These are phyloP conservation scores for Papilio gigon DNA, from an alignment of 2,888 invertebrate genomes.

Conservation along the genomic window DNA sequence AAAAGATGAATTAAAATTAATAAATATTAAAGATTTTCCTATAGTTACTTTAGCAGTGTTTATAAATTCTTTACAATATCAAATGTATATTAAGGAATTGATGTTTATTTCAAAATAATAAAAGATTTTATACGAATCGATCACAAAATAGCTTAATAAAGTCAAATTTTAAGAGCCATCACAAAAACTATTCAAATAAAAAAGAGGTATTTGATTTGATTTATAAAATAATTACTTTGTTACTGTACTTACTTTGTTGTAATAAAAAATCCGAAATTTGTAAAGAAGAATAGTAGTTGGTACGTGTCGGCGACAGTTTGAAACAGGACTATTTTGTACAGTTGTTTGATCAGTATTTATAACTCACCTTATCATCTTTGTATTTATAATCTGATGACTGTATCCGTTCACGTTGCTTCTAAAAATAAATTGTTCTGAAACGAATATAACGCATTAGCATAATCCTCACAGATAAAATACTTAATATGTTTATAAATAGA, in stretches of 20 bases:
- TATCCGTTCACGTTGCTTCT: slow-evolving; percentile 4
- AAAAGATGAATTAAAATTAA: background rate
- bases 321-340: background rate
- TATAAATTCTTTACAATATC: background rate
- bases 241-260: slow-evolving; percentile 1
- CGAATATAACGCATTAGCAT: background rate
- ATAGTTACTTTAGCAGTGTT: background rate
- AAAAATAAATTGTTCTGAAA: slow-evolving; percentile 9
- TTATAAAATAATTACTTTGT: background rate
- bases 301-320: background rate
- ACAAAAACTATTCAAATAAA: too few species aligned
- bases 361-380: slow-evolving; percentile 6
- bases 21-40: background rate
- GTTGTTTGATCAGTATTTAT: slow-evolving; percentile 9
- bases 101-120: too few species aligned
- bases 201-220: background rate
- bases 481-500: slow-evolving; percentile 10
- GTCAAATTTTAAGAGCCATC: too few species aligned
- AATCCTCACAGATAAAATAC: slow-evolving; percentile 7
- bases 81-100: too few species aligned
- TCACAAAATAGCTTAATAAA: too few species aligned
- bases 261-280: background rate
- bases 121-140: too few species aligned
- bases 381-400: slow-evolving; percentile 5
- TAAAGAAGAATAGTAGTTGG: background rate